Evolutionary conservation across 1,140 invertebrate genomes (phyloP), one percentile per base, ranked within the genome.

Genomic region (Drosophila novamexicana): DNA sequence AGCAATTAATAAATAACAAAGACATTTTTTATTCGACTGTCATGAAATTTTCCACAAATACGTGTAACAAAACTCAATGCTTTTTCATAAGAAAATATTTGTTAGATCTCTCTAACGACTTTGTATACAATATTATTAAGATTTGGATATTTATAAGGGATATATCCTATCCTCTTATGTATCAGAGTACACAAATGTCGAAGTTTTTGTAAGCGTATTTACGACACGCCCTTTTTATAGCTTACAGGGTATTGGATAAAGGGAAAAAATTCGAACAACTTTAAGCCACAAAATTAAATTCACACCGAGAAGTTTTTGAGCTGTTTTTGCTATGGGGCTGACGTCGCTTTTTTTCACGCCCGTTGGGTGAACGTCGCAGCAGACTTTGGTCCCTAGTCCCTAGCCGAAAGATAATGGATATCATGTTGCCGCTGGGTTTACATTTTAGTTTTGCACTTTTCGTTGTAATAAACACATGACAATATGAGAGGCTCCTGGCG

Each of bases 381-480:
- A 63, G 53, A 53, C 54, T 47, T 49, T 56, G 49, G 40, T 32
- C 32, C 32, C 18, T 16, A 49, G 57, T 70, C 42, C 44, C 69
- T 18, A 42, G 45, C 9, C 64, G 58, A 32, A 34, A 65, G 83
- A 86, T 86, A 86, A 86, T 86, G 80, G 83, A 71, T 89, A 86
- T 86, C 83, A 77, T 86, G 71, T 86, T 77, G 80, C 83, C 83
- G 29, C 57, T 32, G 83, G 83, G 83, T 65, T 74, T 78, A 76
- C 79, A 88, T 83, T 86, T 82, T 88, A 86, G 84, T 88, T 85
- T 82, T 79, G 68, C 79, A 86, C 68, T 86, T 83, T 79, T 72
- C 79, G 65, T 77, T 70, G 79, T 77, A 86, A 83, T 86, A 86
- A 86, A 86, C 80, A 86, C 66, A 68, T 77, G 76, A 89, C 83